Base-by-base conservation (phyloP, 2,797 vertebrate genomes). In the Zonotrichia albicollis region DNA sequence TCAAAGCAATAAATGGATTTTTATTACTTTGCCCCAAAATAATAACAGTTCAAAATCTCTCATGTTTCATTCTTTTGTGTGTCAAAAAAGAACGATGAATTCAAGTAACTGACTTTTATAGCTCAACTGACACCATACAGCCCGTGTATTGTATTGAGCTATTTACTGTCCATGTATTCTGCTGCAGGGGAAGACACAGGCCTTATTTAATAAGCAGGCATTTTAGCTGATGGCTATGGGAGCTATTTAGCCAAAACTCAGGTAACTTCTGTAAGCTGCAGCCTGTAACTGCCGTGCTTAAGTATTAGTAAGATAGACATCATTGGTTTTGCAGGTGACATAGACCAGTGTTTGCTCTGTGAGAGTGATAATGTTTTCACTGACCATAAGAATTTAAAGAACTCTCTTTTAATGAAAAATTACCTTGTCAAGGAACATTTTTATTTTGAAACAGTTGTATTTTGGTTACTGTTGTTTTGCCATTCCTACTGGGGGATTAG, bases 311-410 rank as follows among this genome's bases (percentile, higher is more conserved):
- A 64, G 57, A 34, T 29, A 55, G n/a, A n/a, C 6, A 11, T 48
- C 6, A 1, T 53, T 3, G 0, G 0, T 91, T 91, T 74, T 74
- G 15, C 43, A 42, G 53, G 19, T 4, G 15, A 2, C 13, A 2
- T 53, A 12, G 3, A 10, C 36, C 2, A 7, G 1, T 54, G 26
- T n/a, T 91, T 65, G 15, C 48, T 67, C 22, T 36, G 30, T 90
- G 40, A 57, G 58, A 71, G 30, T n/a, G 29, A 25, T 20, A 10
- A 6, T n/a, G 22, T 83, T 84, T 94, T 89, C 30, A 66, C 38
- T 62, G 60, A 32, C 48, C 65, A 1, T 14, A 71, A 58, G 45
- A 79, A 42, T 13, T 62, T 66, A 68, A 16, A 36, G 55, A 92
- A 23, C 34, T 92, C 17, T 17, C 6, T 77, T 38, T 78, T 70